Conservation (phyloP, 2,797 vertebrate genomes). For the Anas capensis region DNA sequence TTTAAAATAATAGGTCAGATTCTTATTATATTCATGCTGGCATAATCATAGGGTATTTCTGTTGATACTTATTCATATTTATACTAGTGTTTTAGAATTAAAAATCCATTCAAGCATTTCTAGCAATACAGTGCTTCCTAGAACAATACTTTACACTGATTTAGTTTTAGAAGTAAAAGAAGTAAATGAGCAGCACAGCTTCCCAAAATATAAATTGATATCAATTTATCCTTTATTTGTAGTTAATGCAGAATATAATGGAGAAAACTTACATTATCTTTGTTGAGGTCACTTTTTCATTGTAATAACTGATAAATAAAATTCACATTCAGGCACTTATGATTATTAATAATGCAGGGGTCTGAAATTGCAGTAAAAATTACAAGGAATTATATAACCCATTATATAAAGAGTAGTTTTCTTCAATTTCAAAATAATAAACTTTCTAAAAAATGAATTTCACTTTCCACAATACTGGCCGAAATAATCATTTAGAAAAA, state of each 20-base stretch:
- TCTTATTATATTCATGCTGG: neutral
- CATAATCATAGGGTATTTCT: neutral
- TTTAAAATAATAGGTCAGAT: conserved; percentile 36
- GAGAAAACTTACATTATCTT: neutral
- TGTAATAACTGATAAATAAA: conserved; percentile 5
- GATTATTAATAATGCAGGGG: neutral
- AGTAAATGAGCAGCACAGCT: neutral
- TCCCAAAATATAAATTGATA: conserved; percentile 4
- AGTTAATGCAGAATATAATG: neutral
- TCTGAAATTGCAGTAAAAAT: neutral
- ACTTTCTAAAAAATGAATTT: neutral
- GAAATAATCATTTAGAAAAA: neutral
- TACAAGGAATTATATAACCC: neutral
- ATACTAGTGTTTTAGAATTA: neutral
- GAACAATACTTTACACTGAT: neutral
- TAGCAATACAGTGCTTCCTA: neutral
- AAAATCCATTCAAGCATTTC: conserved; percentile 5
- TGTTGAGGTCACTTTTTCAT: neutral
- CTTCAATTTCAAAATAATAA: neutral
- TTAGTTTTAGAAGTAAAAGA: neutral
- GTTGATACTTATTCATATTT: conserved; percentile 28
- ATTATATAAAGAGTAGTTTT: neutral
- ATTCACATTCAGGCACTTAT: neutral
- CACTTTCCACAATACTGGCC: neutral
- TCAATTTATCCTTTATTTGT: conserved; percentile 5